A percentile compares a stretch with the other conserved stretches of the same genome.
These are phyloP conservation scores for Protonibea diacanthus DNA, from an alignment of 2,797 vertebrate species.

Conservation along the genomic window DNA sequence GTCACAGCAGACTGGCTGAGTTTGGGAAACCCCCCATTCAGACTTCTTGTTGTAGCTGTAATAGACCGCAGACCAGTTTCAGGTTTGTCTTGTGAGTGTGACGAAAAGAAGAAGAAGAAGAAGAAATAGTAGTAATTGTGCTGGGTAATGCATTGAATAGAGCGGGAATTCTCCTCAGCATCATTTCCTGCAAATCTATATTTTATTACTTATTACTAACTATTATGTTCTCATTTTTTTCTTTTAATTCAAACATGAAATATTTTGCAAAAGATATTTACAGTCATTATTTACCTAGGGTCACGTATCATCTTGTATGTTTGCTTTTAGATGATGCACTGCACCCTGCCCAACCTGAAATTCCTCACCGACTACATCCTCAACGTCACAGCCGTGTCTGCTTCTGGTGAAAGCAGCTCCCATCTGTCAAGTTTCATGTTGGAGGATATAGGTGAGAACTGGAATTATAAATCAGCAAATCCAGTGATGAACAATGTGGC, in stretches of 20 bases:
- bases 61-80: not conserved
- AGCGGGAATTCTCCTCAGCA: not conserved
- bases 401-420: slow-evolving; percentile 68
- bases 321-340: slow-evolving; percentile 67
- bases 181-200: not conserved
- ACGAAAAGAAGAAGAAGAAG: not conserved
- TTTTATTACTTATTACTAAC: not conserved
- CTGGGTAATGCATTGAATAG: not conserved
- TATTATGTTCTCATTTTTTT: not conserved
- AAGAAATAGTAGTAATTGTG: not conserved
- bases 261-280: not conserved
- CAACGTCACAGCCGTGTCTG: slow-evolving; percentile 82
- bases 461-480: not conserved
- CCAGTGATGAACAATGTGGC: not conserved
- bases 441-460: slow-evolving; percentile 83
- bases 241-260: not conserved
- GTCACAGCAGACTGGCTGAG: too few relatives aligned
- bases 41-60: not conserved
- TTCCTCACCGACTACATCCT: slow-evolving; percentile 80
- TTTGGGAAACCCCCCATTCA: slow-evolving; percentile 7
- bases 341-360: slow-evolving; percentile 75
- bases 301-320: not conserved
- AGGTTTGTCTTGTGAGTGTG: not conserved
- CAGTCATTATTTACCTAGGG: not conserved
- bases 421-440: slow-evolving; percentile 74